phyloP scores from a whole-genome alignment of 1,140 invertebrate genomes.

The Venustaconcha ellipsiformis region DNA sequence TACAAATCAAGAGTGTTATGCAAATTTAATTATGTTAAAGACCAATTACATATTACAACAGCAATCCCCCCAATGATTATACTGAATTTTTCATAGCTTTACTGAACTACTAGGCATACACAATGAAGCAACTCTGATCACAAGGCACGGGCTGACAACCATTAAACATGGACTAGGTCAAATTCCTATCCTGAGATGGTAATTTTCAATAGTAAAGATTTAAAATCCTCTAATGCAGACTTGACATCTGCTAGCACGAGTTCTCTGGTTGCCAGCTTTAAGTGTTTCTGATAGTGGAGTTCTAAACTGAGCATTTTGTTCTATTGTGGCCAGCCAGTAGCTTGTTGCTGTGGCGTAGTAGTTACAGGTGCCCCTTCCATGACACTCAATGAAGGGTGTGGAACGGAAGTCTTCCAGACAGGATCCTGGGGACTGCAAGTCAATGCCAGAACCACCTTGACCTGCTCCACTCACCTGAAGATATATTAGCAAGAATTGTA shows the following conservation, averaged over 20 bases:
- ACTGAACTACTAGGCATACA: too few species aligned
- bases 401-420: slow-evolving; percentile 96
- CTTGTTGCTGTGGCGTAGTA: slow-evolving; percentile 80
- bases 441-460: slow-evolving; percentile 94
- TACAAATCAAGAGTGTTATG: too few species aligned
- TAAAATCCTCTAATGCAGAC: slow-evolving; percentile 81
- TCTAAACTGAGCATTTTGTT: slow-evolving; percentile 81
- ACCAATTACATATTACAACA: too few species aligned
- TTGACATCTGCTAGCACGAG: slow-evolving; percentile 91
- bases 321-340: slow-evolving; percentile 98
- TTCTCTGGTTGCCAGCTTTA: slow-evolving; percentile 87
- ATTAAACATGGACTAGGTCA: too few species aligned
- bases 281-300: slow-evolving; percentile 91
- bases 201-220: too few species aligned
- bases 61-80: too few species aligned
- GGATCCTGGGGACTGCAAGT: slow-evolving; percentile 91
- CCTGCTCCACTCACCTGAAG: slow-evolving; percentile 83
- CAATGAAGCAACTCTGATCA: too few species aligned
- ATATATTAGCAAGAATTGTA: too few species aligned
- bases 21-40: too few species aligned
- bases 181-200: too few species aligned
- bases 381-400: slow-evolving; percentile 94
- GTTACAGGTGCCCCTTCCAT: slow-evolving; percentile 65
- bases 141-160: too few species aligned
- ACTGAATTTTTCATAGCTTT: too few species aligned